A percentile compares a stretch with the other conserved stretches of the same genome.
Evolutionary conservation across 2,888 invertebrate species (phyloP).

Genomic region (Platerodrilus igneus): DNA sequence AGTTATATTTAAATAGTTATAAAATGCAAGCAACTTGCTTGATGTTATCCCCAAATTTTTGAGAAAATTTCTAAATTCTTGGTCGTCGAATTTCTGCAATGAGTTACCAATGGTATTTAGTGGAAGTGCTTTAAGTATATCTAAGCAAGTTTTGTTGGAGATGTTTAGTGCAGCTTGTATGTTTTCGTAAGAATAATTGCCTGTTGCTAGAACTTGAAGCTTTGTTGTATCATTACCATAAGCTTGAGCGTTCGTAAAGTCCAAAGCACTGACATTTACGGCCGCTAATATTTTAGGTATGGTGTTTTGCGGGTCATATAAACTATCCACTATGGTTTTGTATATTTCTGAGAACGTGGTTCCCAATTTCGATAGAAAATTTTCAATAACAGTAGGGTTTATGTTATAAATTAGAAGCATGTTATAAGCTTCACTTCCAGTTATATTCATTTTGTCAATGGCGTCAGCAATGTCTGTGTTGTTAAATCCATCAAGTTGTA

Average conservation of each 20-base stretch:
- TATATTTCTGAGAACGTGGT: constrained; percentile 14
- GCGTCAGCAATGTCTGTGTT: constrained; percentile 8
- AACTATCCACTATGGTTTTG: constrained; percentile 11
- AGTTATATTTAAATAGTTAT: constrained; percentile 12
- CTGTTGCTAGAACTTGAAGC: constrained; percentile 16
- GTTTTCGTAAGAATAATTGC: constrained; percentile 19
- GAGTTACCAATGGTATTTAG: constrained; percentile 9
- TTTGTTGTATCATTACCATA: constrained; percentile 17
- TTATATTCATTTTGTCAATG: constrained; percentile 9
- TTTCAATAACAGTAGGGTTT: not conserved
- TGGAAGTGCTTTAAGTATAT: constrained; percentile 14
- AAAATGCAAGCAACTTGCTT: constrained; percentile 12
- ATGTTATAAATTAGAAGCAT: constrained; percentile 4
- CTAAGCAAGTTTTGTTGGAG: constrained; percentile 12
- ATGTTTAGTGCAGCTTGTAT: constrained; percentile 11
- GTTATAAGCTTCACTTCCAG: constrained; percentile 2
- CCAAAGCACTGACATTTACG: constrained; percentile 16
- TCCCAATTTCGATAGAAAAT: constrained; percentile 9
- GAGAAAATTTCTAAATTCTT: constrained; percentile 6
- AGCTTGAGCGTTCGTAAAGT: constrained; percentile 13
- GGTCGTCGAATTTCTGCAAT: constrained; percentile 3
- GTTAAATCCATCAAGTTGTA: constrained; percentile 6
- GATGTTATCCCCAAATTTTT: constrained; percentile 10
- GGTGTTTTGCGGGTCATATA: constrained; percentile 8
- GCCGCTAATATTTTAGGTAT: constrained; percentile 11